These are phyloP conservation scores for Pavo muticus DNA, from an alignment of 2,113 vertebrate genomes.

Conservation along the genomic window DNA sequence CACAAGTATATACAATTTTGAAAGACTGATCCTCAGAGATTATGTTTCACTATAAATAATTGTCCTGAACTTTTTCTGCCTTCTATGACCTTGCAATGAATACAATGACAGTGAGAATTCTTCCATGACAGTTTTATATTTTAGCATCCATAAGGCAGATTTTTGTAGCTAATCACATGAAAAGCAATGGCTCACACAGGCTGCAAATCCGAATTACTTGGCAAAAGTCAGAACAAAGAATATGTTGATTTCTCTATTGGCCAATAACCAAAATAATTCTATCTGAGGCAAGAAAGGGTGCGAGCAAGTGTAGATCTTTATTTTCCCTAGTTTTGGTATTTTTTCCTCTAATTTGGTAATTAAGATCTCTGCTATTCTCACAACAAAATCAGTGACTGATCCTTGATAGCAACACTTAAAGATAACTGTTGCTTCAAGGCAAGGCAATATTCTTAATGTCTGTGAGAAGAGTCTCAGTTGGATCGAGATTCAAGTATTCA, in stretches of 20 bases:
- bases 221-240: not conserved
- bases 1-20: not conserved
- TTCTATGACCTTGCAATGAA: slow-evolving; percentile 37
- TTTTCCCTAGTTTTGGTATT: not conserved
- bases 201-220: not conserved
- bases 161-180: not conserved
- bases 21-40: not conserved
- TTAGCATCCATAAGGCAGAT: not conserved
- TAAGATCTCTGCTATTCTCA: not conserved
- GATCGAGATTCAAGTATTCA: not conserved
- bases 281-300: not conserved
- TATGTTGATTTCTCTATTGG: not conserved
- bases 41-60: slow-evolving; percentile 28
- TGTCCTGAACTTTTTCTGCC: slow-evolving; percentile 36
- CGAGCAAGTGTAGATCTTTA: not conserved
- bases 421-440: not conserved
- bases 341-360: not conserved
- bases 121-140: not conserved
- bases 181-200: not conserved
- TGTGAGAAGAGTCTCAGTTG: not conserved
- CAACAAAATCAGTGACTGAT: not conserved
- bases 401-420: not conserved
- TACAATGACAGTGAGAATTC: not conserved
- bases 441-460: not conserved
- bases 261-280: not conserved